Percentiles rank a stretch among this genome's conserved stretches.
phyloP scores from a whole-genome alignment of 2,797 vertebrate genomes.

The Microchirus variegatus region DNA sequence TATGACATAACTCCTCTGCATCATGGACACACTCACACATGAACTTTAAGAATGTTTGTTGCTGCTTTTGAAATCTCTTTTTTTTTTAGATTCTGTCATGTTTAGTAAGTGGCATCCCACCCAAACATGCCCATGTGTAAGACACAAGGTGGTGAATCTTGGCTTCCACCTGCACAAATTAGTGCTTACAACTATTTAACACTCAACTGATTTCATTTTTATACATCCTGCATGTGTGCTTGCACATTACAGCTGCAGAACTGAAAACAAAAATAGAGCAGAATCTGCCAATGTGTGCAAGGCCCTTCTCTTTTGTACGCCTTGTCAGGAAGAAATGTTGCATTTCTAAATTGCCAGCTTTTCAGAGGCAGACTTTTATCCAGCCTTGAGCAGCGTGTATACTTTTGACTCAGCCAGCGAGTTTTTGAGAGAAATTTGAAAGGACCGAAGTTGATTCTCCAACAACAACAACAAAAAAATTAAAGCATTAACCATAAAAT shows the following conservation, averaged over 20 bases:
- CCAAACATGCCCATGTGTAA: no score
- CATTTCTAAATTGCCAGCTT: slow-evolving; percentile 37
- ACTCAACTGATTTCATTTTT: not conserved
- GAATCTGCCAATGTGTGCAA: slow-evolving; percentile 4
- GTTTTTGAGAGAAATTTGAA: not conserved
- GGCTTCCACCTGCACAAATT: no score
- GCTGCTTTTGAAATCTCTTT: no score
- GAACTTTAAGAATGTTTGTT: not conserved
- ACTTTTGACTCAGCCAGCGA: slow-evolving; percentile 6
- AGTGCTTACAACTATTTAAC: no score
- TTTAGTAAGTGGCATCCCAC: not conserved
- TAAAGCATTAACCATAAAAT: no score
- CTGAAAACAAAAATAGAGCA: not conserved
- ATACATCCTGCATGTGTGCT: not conserved
- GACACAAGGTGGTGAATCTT: not conserved
- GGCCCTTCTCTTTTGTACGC: slow-evolving; percentile 12
- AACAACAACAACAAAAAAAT: not conserved
- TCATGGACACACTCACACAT: not conserved
- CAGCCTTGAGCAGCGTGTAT: not conserved
- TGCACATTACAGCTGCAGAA: not conserved
- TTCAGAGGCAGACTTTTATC: slow-evolving; percentile 15
- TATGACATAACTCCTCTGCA: not conserved
- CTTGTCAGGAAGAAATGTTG: slow-evolving; percentile 13
- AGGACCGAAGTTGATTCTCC: slow-evolving; percentile 1
- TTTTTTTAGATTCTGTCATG: no score